phyloP scores from a whole-genome alignment of 2,888 invertebrate genomes.

The Drosophila suboccidentalis region DNA sequence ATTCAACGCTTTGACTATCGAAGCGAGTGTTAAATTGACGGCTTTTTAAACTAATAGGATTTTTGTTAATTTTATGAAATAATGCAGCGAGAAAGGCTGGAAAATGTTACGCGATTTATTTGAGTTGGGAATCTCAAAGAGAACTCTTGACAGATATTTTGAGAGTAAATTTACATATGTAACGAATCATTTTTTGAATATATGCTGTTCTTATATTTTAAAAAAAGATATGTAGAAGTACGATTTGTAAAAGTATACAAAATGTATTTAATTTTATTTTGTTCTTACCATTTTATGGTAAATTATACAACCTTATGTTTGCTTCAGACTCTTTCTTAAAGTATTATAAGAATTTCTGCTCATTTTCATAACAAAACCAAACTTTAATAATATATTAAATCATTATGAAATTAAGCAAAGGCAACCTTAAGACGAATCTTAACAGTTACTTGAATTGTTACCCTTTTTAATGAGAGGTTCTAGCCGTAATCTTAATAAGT shows the following conservation, averaged over 20 bases:
- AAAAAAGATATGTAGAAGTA: no score
- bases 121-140: neutral
- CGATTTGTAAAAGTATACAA: no score
- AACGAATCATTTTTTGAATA: no score
- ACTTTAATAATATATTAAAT: conserved; percentile 7
- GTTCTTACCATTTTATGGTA: no score
- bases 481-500: conserved; percentile 28
- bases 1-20: conserved; percentile 28
- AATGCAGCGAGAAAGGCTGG: neutral
- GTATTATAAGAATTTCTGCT: neutral
- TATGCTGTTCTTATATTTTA: no score
- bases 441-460: neutral
- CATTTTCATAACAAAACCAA: neutral
- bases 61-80: conserved; percentile 11
- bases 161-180: neutral
- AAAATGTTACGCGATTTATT: conserved; percentile 4
- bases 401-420: neutral
- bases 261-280: no score
- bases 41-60: conserved; percentile 39
- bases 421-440: conserved; percentile 1
- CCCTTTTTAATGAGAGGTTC: conserved; percentile 20
- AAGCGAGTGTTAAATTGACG: conserved; percentile 28
- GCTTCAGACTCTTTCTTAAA: neutral
- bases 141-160: neutral
- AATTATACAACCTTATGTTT: no score